phyloP scores from a whole-genome alignment of 2,888 invertebrate genomes.

The Plagodis dolabraria region DNA sequence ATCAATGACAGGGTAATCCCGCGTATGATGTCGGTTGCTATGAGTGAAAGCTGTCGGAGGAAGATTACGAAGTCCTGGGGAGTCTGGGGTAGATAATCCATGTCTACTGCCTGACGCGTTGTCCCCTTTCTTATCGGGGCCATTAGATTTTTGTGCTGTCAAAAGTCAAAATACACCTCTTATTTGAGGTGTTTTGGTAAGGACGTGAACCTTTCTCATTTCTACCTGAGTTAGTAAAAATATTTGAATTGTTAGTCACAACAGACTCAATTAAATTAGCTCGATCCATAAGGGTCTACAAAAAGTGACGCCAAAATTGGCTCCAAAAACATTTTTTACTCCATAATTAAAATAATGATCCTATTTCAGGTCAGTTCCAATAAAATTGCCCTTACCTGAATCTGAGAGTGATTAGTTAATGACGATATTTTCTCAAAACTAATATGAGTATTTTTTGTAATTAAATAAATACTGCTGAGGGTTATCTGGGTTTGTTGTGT shows the following conservation, averaged over 20 bases:
- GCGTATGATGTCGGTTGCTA: slow-evolving; percentile 51
- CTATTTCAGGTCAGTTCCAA: slow-evolving; percentile 71
- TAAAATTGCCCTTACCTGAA: slow-evolving; percentile 70
- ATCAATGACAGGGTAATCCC: slow-evolving; percentile 67
- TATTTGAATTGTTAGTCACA: slow-evolving; percentile 23
- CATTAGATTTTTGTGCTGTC: slow-evolving; percentile 34
- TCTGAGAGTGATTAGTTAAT: slow-evolving; percentile 76
- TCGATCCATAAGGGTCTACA: slow-evolving; percentile 18
- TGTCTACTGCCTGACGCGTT: slow-evolving; percentile 38
- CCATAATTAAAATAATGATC: slow-evolving; percentile 80
- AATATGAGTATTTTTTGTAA: slow-evolving; percentile 35
- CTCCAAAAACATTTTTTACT: slow-evolving; percentile 61
- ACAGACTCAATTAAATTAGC: slow-evolving; percentile 26
- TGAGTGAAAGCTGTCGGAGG: slow-evolving; percentile 66
- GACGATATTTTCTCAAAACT: slow-evolving; percentile 48
- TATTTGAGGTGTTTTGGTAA: not conserved
- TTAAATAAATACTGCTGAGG: slow-evolving; percentile 4
- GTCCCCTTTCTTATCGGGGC: slow-evolving; percentile 35
- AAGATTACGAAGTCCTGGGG: slow-evolving; percentile 54
- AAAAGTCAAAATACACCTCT: not conserved
- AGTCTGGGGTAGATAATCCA: slow-evolving; percentile 56
- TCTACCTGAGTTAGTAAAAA: not conserved
- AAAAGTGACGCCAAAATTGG: slow-evolving; percentile 51
- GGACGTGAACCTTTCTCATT: not conserved
- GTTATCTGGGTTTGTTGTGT: slow-evolving; percentile 57